Conservation (phyloP, 2,113 vertebrate genomes). For the Prietella phreatophila region DNA sequence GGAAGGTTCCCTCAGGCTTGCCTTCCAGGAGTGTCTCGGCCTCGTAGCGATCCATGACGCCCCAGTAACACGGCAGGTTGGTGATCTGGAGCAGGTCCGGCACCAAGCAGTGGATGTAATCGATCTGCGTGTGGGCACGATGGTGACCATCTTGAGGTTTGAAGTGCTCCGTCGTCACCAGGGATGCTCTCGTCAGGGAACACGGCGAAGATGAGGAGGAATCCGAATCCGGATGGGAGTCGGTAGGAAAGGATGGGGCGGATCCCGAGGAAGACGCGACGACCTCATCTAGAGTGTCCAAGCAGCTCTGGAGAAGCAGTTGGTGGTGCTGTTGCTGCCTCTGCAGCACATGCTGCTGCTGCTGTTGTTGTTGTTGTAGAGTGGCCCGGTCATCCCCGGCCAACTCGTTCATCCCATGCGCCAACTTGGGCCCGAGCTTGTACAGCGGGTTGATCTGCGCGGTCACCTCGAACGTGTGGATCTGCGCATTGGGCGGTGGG, state of each 20-base stretch:
- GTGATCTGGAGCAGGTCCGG: constrained; percentile 79
- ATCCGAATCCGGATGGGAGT: constrained; percentile 36
- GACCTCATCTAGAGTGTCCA: constrained; percentile 76
- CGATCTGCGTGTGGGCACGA: constrained; percentile 78
- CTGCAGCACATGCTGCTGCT: constrained; percentile 57
- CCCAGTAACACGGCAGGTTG: constrained; percentile 81
- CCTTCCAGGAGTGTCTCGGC: constrained; percentile 78
- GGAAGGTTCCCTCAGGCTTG: constrained; percentile 79
- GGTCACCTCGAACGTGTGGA: constrained; percentile 80
- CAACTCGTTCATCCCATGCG: constrained; percentile 76
- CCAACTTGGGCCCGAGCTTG: constrained; percentile 78
- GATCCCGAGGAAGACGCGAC: constrained; percentile 61
- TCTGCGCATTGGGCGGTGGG: constrained; percentile 78
- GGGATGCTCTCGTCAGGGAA: constrained; percentile 24
- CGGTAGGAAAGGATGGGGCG: constrained; percentile 35
- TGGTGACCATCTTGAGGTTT: constrained; percentile 65
- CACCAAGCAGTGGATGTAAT: constrained; percentile 81
- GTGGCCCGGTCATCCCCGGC: constrained; percentile 63
- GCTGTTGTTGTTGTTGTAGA: constrained; percentile 49
- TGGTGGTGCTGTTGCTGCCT: constrained; percentile 62
- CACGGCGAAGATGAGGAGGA: constrained; percentile 43
- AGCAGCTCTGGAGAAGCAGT: constrained; percentile 73
- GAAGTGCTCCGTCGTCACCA: constrained; percentile 52
- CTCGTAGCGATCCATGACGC: constrained; percentile 81
- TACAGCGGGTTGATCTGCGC: constrained; percentile 78